Conservation (phyloP, 2,888 invertebrate genomes). For the Andrena trimmerana region DNA sequence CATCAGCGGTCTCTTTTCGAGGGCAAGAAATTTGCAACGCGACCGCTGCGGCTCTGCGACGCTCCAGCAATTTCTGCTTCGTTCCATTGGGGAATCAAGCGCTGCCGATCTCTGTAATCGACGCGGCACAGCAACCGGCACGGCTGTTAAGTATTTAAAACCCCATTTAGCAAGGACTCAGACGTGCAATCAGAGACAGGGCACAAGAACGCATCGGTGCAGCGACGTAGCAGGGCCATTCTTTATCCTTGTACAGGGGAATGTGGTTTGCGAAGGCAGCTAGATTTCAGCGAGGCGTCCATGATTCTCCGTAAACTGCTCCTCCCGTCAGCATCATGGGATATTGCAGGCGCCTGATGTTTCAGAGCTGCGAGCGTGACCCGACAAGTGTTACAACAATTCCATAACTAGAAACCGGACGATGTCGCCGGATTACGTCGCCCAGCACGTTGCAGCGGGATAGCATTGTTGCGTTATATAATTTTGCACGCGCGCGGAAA, state of each 20-base stretch:
- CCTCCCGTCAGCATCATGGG: not conserved
- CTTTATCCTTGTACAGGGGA: not conserved
- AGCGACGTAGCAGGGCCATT: too few relatives aligned
- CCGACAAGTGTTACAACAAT: not conserved
- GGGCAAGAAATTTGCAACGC: slow-evolving; percentile 23
- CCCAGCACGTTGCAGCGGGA: not conserved
- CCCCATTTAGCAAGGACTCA: too few relatives aligned
- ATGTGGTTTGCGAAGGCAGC: not conserved
- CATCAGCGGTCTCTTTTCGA: slow-evolving; percentile 32
- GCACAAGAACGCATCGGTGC: too few relatives aligned
- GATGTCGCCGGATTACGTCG: slow-evolving; percentile 20
- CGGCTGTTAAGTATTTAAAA: not conserved
- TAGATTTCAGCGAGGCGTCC: not conserved
- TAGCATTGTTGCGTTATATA: not conserved
- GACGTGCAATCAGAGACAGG: too few relatives aligned
- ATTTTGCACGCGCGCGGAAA: slow-evolving; percentile 15
- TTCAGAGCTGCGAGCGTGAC: slow-evolving; percentile 4
- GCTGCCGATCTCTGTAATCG: slow-evolving; percentile 1
- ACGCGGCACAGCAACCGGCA: not conserved
- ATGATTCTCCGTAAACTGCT: not conserved
- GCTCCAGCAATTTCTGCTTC: slow-evolving; percentile 8
- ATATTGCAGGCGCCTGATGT: not conserved
- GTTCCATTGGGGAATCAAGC: slow-evolving; percentile 7
- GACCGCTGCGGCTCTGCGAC: slow-evolving; percentile 14
- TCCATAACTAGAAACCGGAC: too few relatives aligned